A percentile compares a stretch with the other conserved stretches of the same genome.
Evolutionary conservation across 2,797 vertebrate species (phyloP).

Genomic region (Sus cebifrons): DNA sequence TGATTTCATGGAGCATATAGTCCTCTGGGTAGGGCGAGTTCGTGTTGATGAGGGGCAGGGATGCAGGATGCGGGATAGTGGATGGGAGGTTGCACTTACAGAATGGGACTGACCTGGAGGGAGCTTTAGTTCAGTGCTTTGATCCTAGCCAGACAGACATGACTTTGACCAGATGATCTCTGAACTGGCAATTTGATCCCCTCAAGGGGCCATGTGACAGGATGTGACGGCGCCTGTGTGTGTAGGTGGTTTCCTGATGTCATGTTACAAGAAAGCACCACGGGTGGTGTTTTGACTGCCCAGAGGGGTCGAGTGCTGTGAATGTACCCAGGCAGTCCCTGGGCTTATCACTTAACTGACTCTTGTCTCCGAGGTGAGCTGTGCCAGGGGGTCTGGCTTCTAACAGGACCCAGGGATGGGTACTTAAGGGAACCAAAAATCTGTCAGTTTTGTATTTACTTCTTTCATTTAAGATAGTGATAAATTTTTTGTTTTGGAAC

Average conservation of each 20-base stretch:
- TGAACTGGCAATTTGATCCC: slow-evolving; percentile 49
- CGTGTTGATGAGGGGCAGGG: background rate
- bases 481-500: background rate
- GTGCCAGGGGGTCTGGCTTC: background rate
- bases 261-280: too few species aligned
- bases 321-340: too few species aligned
- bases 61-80: background rate
- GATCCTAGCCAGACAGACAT: slow-evolving; percentile 58
- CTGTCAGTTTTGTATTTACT: background rate
- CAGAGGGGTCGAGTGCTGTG: accelerated
- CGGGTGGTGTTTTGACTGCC: background rate
- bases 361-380: slow-evolving; percentile 83
- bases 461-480: background rate
- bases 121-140: slow-evolving; percentile 62
- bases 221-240: background rate
- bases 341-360: too few species aligned
- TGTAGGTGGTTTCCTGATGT: background rate
- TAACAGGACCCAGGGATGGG: background rate
- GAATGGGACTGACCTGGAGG: background rate
- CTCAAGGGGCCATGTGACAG: background rate
- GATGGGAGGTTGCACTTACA: background rate
- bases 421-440: background rate
- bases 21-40: background rate
- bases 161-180: slow-evolving; percentile 81
- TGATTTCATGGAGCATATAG: background rate